Conservation (phyloP, 2,888 invertebrate species). For the Tetranychus truncatus region DNA sequence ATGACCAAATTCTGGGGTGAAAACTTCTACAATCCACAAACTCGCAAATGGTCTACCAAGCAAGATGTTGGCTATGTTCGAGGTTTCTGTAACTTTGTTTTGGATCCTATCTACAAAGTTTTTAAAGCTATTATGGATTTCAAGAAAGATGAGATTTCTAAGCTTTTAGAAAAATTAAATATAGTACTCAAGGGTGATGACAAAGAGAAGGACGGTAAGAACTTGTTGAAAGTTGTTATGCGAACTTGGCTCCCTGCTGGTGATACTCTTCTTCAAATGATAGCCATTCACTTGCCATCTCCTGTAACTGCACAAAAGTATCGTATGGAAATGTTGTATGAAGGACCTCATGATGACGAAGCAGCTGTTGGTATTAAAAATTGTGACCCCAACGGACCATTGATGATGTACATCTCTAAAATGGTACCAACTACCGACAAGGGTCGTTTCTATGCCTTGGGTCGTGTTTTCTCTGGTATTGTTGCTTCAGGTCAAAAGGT, state of each 20-base stretch:
- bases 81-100: slow-evolving; percentile 95
- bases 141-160: slow-evolving; percentile 79
- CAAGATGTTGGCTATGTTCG: slow-evolving; percentile 79
- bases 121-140: slow-evolving; percentile 74
- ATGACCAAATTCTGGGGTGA: slow-evolving; percentile 94
- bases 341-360: slow-evolving; percentile 90
- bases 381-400: slow-evolving; percentile 87
- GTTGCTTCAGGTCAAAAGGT: slow-evolving; percentile 75
- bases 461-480: slow-evolving; percentile 96
- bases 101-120: slow-evolving; percentile 96
- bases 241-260: slow-evolving; percentile 98
- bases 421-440: slow-evolving; percentile 99
- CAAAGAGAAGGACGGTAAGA: slow-evolving; percentile 87
- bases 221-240: slow-evolving; percentile 90
- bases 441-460: slow-evolving; percentile 99
- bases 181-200: slow-evolving; percentile 85
- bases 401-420: slow-evolving; percentile 99
- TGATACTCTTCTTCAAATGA: slow-evolving; percentile 99
- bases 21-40: slow-evolving; percentile 89
- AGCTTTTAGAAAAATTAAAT: slow-evolving; percentile 69
- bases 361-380: slow-evolving; percentile 58
- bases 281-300: slow-evolving; percentile 96
- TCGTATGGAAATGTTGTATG: slow-evolving; percentile 98
- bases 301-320: slow-evolving; percentile 97
- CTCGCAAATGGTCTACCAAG: slow-evolving; percentile 94